Base-by-base conservation (phyloP, 2,888 invertebrate species). In the Polymixis lichenea region DNA sequence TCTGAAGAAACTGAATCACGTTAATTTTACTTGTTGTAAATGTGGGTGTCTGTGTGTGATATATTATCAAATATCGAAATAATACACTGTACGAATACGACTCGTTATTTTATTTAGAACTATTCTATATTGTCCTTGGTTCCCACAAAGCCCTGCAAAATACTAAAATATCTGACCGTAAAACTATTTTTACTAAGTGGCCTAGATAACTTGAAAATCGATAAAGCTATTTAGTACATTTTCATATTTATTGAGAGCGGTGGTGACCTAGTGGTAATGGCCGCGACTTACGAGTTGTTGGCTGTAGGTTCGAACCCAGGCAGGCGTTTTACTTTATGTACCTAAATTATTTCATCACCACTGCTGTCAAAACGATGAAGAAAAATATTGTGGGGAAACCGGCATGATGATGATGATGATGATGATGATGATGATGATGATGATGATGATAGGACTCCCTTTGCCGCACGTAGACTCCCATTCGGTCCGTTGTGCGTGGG, bases 1-100 rank as follows among this genome's bases (percentile, higher is more conserved):
- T 93, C 96, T 11, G 95, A 95, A 81, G 95, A 95, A 74, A 93
- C 94, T 2, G 96, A 96, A 87, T 96, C 96, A 8, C 95, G 94
- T 83, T 95, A 90, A 88, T 68, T 84, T 83, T 5, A 51, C 32
- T 56, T 13, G 15, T 19, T 60, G 60, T 56, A 11, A 46, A 46
- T 46, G 22, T 55, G 25, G n/a, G 49, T 17, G 32, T 56, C n/a
- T 28, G 32, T 71, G 78, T 28, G 32, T 55, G 32, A 51, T 66
- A 53, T 22, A 1, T 66, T 13, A 51, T 53, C 25, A 49, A 64
- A 49, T 15, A 43, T 71, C 25, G 19, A 74, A 82, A 80, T 84
- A 83, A 83, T 85, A 83, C 81, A 81, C 81, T 64, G 6, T 43
- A 56, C 56, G n/a, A 70, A 71, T 81, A 72, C 17, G 61, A 70